A percentile compares a stretch with the other conserved stretches of the same genome.
phyloP scores from a whole-genome alignment of 2,113 vertebrate genomes.

The Antechinus stuartii region DNA sequence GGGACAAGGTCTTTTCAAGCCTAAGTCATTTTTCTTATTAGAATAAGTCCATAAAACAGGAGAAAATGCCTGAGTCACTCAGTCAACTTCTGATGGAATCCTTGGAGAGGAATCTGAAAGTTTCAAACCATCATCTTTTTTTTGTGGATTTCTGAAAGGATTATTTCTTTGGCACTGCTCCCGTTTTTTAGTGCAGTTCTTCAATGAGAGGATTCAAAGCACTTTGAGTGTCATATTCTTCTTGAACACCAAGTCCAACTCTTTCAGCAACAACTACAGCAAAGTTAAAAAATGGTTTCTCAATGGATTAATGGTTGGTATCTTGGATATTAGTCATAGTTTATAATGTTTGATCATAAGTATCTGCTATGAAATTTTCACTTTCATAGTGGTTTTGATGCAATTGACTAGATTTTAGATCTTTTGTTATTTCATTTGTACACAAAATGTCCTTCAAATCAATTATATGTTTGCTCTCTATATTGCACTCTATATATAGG shows the following conservation, averaged over 20 bases:
- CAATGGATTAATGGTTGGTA: slow-evolving; percentile 69
- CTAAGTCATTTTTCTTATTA: slow-evolving; percentile 76
- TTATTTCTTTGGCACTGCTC: slow-evolving; percentile 76
- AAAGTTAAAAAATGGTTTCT: slow-evolving; percentile 83
- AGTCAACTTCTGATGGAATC: slow-evolving; percentile 73
- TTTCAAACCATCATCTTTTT: slow-evolving; percentile 78
- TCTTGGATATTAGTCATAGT: too few relatives aligned
- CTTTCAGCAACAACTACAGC: slow-evolving; percentile 90
- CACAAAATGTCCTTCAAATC: slow-evolving; percentile 67
- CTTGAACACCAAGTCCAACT: slow-evolving; percentile 84
- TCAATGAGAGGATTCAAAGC: slow-evolving; percentile 75
- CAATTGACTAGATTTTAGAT: neutral
- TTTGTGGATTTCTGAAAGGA: slow-evolving; percentile 72
- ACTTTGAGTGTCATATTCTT: slow-evolving; percentile 84
- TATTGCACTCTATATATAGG: slow-evolving; percentile 85
- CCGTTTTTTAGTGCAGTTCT: slow-evolving; percentile 63
- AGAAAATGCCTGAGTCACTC: slow-evolving; percentile 79
- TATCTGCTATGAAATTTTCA: too few relatives aligned
- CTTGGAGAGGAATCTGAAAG: slow-evolving; percentile 81
- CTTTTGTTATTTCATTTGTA: slow-evolving; percentile 58
- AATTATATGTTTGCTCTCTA: slow-evolving; percentile 81
- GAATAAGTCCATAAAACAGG: slow-evolving; percentile 86
- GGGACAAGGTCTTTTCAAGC: slow-evolving; percentile 79
- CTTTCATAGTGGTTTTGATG: too few relatives aligned
- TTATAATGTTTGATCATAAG: too few relatives aligned